These are phyloP conservation scores for Periophthalmodon schlosseri DNA, from an alignment of 2,113 vertebrate genomes.

Conservation along the genomic window DNA sequence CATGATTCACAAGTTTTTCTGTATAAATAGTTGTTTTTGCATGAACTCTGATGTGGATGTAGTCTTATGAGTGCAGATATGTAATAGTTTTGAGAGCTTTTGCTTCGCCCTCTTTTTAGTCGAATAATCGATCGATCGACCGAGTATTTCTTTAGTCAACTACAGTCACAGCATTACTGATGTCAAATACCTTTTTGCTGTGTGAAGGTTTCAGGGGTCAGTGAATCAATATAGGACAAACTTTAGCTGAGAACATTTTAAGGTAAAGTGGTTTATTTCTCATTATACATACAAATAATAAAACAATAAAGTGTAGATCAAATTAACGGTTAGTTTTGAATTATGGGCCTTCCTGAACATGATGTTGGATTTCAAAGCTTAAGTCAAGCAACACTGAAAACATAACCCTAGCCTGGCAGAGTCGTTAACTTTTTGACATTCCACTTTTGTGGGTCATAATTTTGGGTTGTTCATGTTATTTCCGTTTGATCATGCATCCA, in stretches of 20 bases:
- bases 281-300: not conserved
- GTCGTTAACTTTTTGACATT: not conserved
- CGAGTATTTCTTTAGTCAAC: too few relatives aligned
- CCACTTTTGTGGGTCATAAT: not conserved
- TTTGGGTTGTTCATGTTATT: not conserved
- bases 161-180: too few relatives aligned
- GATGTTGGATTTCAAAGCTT: not conserved
- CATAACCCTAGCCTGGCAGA: not conserved
- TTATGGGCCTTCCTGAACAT: too few relatives aligned
- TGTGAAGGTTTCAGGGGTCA: not conserved
- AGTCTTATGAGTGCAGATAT: too few relatives aligned
- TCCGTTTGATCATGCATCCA: not conserved
- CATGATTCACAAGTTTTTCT: too few relatives aligned
- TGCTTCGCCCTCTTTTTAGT: too few relatives aligned
- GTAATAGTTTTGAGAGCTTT: too few relatives aligned
- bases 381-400: not conserved
- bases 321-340: too few relatives aligned
- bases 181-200: not conserved
- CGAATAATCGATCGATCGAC: too few relatives aligned
- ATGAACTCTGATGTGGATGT: too few relatives aligned
- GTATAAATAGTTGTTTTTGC: too few relatives aligned
- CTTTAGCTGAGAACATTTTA: not conserved
- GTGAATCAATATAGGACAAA: not conserved
- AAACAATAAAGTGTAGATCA: not conserved
- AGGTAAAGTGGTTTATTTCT: not conserved